phyloP scores from a whole-genome alignment of 2,113 vertebrate species.

The Mastomys natalensis region DNA sequence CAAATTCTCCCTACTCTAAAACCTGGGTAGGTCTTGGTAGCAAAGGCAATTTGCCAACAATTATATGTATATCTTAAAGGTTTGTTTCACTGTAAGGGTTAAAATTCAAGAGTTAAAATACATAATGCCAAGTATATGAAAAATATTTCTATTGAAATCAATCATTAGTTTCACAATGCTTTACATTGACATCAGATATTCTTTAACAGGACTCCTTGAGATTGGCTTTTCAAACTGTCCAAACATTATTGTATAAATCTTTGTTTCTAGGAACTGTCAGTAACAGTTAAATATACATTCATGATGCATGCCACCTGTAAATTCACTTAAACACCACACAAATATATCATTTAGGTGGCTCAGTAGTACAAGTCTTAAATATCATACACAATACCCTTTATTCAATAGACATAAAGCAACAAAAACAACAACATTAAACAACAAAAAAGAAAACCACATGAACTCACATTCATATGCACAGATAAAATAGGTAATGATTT shows the following conservation, averaged over 20 bases:
- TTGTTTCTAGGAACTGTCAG: rapidly evolving
- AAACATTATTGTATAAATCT: background rate
- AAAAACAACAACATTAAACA: background rate
- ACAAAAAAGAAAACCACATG: no score
- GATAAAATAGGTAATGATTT: background rate
- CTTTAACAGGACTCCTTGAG: rapidly evolving
- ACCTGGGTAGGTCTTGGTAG: background rate
- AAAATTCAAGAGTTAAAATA: background rate
- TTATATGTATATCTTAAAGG: background rate
- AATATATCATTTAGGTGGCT: background rate
- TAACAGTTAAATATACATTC: background rate
- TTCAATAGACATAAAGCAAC: background rate
- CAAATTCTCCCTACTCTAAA: background rate
- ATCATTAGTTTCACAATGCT: background rate
- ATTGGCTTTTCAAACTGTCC: background rate
- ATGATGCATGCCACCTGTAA: background rate
- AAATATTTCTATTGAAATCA: background rate
- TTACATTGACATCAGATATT: background rate
- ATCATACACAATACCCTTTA: background rate
- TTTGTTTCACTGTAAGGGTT: background rate
- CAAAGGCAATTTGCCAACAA: background rate
- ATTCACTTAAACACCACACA: background rate
- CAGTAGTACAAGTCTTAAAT: background rate
- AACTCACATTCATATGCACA: background rate
- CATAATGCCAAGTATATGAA: background rate